Percentiles rank a stretch among this genome's conserved stretches.
Conservation (phyloP, 2,113 vertebrate species). For the Nycticryphes semicollaris region DNA sequence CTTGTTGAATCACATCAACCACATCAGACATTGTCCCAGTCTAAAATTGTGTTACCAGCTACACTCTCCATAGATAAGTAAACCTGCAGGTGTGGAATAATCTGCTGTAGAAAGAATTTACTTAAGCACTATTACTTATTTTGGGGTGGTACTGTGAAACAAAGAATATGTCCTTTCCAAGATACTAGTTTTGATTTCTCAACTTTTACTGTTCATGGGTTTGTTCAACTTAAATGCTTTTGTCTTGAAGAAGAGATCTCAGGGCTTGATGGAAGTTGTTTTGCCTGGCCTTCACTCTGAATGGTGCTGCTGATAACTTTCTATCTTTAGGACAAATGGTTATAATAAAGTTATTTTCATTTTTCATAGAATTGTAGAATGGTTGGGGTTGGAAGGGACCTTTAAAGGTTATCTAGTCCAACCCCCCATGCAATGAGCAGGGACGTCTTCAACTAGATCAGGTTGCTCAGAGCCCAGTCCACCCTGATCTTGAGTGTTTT, state of each 20-base stretch:
- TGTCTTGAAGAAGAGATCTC: not conserved
- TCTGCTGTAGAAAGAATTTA: not conserved
- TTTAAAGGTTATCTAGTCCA: not conserved
- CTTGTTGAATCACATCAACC: not conserved
- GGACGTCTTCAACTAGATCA: not conserved
- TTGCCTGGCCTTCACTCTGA: not conserved
- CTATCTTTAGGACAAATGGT: not conserved
- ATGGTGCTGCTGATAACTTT: not conserved
- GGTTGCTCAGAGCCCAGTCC: not conserved
- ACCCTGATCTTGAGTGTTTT: not conserved
- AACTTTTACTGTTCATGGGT: not conserved
- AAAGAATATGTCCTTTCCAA: not conserved
- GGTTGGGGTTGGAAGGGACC: not conserved
- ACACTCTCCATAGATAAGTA: not conserved
- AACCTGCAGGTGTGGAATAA: not conserved
- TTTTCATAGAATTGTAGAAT: not conserved
- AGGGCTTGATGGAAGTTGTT: not conserved
- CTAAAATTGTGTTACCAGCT: not conserved
- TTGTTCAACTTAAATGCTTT: not conserved
- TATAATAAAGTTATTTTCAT: not conserved
- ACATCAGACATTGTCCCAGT: not conserved
- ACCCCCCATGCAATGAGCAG: not conserved
- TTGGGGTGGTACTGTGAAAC: not conserved
- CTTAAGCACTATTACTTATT: not conserved
- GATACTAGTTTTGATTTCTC: not conserved